These are phyloP conservation scores for Drosophila nigritarsus DNA, from an alignment of 2,888 invertebrate species.

Conservation along the genomic window DNA sequence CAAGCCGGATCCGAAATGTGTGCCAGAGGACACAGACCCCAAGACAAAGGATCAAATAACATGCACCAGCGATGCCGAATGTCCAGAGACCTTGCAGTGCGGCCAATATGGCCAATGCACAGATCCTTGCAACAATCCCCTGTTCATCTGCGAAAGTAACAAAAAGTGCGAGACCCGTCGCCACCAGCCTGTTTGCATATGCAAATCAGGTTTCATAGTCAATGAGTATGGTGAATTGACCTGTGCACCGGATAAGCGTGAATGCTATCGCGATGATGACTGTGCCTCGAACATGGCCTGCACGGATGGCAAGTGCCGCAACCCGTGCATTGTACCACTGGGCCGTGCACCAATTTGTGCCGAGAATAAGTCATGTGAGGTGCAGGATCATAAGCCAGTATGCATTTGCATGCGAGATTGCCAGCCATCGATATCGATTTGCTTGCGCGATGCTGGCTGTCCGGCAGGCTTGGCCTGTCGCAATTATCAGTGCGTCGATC, in stretches of 20 bases:
- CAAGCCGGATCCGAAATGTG: constrained; percentile 92
- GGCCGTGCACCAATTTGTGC: constrained; percentile 89
- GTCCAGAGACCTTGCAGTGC: constrained; percentile 91
- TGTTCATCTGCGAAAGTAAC: constrained; percentile 91
- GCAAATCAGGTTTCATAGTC: constrained; percentile 94
- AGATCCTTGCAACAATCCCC: constrained; percentile 90
- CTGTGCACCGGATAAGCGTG: constrained; percentile 92
- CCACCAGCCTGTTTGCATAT: constrained; percentile 94
- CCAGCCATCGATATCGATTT: constrained; percentile 93
- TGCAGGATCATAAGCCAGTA: constrained; percentile 93
- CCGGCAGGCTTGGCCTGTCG: constrained; percentile 93
- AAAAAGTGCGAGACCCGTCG: constrained; percentile 95
- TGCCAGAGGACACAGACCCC: constrained; percentile 85
- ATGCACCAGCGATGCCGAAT: constrained; percentile 90
- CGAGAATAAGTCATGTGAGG: constrained; percentile 93
- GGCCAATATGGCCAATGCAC: constrained; percentile 90
- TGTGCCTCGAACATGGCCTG: constrained; percentile 95
- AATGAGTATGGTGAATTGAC: constrained; percentile 94
- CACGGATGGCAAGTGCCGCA: constrained; percentile 92
- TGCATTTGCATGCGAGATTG: constrained; percentile 96
- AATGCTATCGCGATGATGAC: constrained; percentile 92
- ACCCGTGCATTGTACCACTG: constrained; percentile 91
- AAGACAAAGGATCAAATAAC: constrained; percentile 86
- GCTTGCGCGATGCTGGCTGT: constrained; percentile 95
- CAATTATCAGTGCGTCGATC: constrained; percentile 95